A percentile compares a stretch with the other conserved stretches of the same genome.
Evolutionary conservation across 2,888 invertebrate species (phyloP).

Genomic region (Campoplex capitator): DNA sequence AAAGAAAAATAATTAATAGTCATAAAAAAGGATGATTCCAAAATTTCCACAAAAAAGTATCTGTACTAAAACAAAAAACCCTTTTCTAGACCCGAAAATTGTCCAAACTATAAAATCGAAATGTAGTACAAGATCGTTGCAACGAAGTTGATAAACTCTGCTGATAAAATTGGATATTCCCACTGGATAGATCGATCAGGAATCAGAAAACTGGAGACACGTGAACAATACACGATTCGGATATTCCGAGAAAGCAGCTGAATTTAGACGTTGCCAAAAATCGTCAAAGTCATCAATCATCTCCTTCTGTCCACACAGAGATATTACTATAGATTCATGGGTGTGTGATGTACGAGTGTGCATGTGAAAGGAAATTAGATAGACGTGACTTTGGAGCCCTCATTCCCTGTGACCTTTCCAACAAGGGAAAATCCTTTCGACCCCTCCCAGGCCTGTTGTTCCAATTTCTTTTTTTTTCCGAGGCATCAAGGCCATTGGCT

Average conservation of each 20-base stretch:
- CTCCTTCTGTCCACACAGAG: background rate
- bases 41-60: background rate
- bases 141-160: background rate
- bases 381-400: slow-evolving; percentile 26
- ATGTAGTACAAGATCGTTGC: background rate
- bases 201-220: slow-evolving; percentile 17
- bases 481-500: slow-evolving; percentile 51
- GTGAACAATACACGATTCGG: slow-evolving; percentile 10
- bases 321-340: background rate
- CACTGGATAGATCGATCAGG: slow-evolving; percentile 49
- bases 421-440: slow-evolving; percentile 58
- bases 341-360: background rate
- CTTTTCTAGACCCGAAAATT: too few species aligned
- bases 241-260: slow-evolving; percentile 43
- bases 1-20: background rate
- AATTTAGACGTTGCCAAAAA: slow-evolving; percentile 34
- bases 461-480: slow-evolving; percentile 48
- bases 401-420: slow-evolving; percentile 45
- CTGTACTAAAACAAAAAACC: background rate
- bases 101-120: background rate
- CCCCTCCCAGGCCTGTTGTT: slow-evolving; percentile 42
- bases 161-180: slow-evolving; percentile 3
- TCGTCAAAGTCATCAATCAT: slow-evolving; percentile 59
- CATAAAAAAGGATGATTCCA: background rate
- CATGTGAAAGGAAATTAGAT: slow-evolving; percentile 51